phyloP scores from a whole-genome alignment of 2,888 invertebrate species.

The Aelia acuminata region DNA sequence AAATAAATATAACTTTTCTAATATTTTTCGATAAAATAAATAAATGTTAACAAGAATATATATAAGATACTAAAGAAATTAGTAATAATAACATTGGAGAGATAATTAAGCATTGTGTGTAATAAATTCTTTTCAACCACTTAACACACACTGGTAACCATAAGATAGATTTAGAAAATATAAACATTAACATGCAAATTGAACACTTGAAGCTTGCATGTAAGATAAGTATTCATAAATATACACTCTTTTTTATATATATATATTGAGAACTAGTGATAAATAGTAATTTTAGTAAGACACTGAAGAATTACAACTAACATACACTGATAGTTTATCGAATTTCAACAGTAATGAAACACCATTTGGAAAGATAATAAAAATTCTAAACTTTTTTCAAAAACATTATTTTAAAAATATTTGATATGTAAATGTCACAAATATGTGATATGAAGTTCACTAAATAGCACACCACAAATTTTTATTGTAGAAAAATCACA shows the following conservation, averaged over 20 bases:
- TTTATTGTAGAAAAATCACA: constrained; percentile 46
- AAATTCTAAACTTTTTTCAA: background rate
- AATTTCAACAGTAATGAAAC: background rate
- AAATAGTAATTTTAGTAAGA: constrained; percentile 45
- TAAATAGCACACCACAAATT: constrained; percentile 35
- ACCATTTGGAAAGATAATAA: background rate
- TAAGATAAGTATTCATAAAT: constrained; percentile 32
- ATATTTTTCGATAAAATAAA: background rate
- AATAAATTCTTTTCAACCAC: background rate
- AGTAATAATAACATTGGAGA: background rate
- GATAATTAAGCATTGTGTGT: background rate
- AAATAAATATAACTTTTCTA: background rate
- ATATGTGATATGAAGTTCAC: constrained; percentile 22
- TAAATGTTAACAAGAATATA: constrained; percentile 7
- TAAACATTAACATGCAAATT: constrained; percentile 16
- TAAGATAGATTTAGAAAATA: constrained; percentile 11
- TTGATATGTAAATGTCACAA: constrained; percentile 41
- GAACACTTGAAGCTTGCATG: constrained; percentile 23
- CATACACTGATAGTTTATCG: background rate
- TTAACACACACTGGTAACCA: constrained; percentile 4
- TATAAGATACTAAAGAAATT: background rate
- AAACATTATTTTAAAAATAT: constrained; percentile 31
- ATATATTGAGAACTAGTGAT: background rate
- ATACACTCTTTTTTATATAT: background rate
- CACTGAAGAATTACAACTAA: constrained; percentile 39